Evolutionary conservation across 2,888 invertebrate genomes (phyloP).

Genomic region (Callyntrura sp.): DNA sequence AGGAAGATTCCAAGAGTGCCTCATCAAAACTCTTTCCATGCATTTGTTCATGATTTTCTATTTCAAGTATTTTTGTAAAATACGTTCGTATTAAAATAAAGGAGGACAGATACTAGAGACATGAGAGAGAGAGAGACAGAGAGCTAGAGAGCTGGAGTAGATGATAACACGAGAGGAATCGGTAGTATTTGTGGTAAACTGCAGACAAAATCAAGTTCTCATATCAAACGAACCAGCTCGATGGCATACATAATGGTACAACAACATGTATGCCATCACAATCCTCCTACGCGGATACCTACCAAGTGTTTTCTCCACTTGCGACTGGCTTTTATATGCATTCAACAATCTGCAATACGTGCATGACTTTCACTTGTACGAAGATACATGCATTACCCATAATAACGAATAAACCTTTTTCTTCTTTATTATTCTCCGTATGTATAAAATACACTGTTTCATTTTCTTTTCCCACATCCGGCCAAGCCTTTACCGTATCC

Average conservation of each 20-base stretch:
- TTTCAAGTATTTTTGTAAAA: slow-evolving; percentile 29
- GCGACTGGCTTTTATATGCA: neutral
- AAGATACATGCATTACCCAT: neutral
- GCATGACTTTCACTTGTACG: neutral
- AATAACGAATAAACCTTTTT: neutral
- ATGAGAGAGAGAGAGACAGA: neutral
- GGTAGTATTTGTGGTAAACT: slow-evolving; percentile 5
- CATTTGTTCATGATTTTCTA: slow-evolving; percentile 49
- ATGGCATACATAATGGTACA: slow-evolving; percentile 39
- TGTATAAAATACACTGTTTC: neutral
- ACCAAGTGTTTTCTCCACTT: neutral
- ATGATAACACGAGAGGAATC: neutral
- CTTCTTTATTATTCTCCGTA: slow-evolving; percentile 26
- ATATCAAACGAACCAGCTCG: slow-evolving; percentile 47
- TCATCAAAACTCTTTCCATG: slow-evolving; percentile 62
- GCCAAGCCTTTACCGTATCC: neutral
- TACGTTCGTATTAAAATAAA: neutral
- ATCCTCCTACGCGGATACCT: slow-evolving; percentile 8
- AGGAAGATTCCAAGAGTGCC: slow-evolving; percentile 28
- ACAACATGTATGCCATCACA: slow-evolving; percentile 31
- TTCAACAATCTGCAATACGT: slow-evolving; percentile 21
- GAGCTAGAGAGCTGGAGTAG: neutral
- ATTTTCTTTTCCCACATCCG: neutral
- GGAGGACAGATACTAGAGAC: neutral
- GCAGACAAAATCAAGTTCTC: slow-evolving; percentile 48